phyloP scores from a whole-genome alignment of 2,797 vertebrate genomes.

The Microctenopoma stevenorrisi region DNA sequence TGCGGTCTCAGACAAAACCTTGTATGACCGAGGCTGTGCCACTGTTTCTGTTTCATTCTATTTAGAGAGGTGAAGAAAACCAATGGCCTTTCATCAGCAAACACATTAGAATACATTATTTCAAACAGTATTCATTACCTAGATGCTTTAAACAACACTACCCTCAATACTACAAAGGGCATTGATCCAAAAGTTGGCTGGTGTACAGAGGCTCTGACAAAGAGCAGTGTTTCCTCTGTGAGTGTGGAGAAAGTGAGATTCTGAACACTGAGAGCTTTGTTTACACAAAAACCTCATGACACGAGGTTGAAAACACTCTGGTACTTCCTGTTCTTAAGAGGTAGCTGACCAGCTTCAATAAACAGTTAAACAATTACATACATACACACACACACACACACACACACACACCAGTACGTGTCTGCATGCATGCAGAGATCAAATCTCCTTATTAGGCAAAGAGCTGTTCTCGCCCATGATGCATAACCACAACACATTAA shows the following conservation, averaged over 20 bases:
- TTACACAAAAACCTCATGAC: conserved; percentile 29
- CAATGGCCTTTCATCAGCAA: conserved; percentile 49
- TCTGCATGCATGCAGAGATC: conserved; percentile 11
- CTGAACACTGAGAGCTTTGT: conserved; percentile 17
- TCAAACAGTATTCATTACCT: conserved; percentile 8
- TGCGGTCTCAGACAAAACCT: conserved; percentile 87
- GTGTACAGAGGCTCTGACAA: conserved; percentile 8
- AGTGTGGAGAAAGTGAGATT: conserved; percentile 3
- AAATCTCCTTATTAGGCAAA: conserved; percentile 45
- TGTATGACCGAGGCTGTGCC: conserved; percentile 80
- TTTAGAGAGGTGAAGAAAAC: conserved; percentile 62
- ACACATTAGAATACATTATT: conserved; percentile 5
- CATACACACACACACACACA: background rate
- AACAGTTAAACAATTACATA: background rate
- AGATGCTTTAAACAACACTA: background rate
- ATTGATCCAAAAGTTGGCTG: conserved; percentile 15
- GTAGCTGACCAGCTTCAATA: conserved; percentile 17
- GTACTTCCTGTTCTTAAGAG: conserved; percentile 68
- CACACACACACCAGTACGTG: background rate
- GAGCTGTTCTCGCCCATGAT: background rate
- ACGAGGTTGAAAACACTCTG: conserved; percentile 19
- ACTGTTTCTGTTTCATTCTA: conserved; percentile 78
- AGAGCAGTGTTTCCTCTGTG: background rate
- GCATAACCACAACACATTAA: background rate
- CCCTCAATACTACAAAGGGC: conserved; percentile 1